These are phyloP conservation scores for Cairina moschata DNA, from an alignment of 2,113 vertebrate genomes.

Conservation along the genomic window DNA sequence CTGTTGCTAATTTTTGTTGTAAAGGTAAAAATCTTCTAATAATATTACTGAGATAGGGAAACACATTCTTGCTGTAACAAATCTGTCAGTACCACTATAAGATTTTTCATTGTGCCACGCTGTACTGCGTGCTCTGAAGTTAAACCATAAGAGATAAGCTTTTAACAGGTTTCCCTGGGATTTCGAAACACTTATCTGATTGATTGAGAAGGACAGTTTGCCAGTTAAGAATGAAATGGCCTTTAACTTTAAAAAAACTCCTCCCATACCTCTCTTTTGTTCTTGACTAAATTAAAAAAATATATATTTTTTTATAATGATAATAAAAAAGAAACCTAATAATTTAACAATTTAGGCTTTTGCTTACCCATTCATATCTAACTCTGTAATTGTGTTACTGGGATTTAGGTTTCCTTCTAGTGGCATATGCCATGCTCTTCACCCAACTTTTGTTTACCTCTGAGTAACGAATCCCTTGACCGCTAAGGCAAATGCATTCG, in stretches of 20 bases:
- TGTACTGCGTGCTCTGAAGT: not conserved
- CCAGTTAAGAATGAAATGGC: not conserved
- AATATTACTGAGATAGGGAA: not conserved
- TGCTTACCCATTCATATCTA: not conserved
- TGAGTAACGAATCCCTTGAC: not conserved
- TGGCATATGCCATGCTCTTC: not conserved
- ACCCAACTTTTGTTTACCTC: not conserved
- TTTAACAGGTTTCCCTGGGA: not conserved
- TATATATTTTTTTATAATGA: not conserved
- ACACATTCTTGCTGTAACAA: not conserved
- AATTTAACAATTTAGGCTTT: not conserved
- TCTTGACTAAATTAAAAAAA: not conserved
- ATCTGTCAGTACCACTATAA: not conserved
- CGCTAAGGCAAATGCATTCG: not conserved
- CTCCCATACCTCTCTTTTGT: not conserved
- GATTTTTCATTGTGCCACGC: not conserved
- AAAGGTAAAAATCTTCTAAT: not conserved
- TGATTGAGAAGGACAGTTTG: not conserved
- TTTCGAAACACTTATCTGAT: not conserved
- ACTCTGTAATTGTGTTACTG: not conserved
- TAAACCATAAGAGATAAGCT: not conserved
- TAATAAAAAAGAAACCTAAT: not conserved
- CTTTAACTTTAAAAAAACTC: not conserved
- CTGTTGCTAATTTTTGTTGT: not conserved
- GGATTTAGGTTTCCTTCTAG: not conserved